phyloP scores from a whole-genome alignment of 2,797 vertebrate species.

The Apogon talboti region DNA sequence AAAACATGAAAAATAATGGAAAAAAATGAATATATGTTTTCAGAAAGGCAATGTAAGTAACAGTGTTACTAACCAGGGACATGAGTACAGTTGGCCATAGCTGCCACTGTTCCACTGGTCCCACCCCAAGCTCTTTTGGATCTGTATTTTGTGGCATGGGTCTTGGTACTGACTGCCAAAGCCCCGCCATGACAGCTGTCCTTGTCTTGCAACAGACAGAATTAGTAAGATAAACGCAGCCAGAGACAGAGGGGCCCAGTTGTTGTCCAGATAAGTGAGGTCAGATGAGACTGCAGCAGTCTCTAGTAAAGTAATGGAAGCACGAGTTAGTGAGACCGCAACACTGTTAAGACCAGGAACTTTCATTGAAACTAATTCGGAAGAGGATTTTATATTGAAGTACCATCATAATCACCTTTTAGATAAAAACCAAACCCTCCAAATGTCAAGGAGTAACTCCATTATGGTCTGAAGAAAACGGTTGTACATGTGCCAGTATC shows the following conservation, averaged over 20 bases:
- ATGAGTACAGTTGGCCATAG: slow-evolving; percentile 30
- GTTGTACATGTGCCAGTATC: background rate
- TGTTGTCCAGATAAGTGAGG: slow-evolving; percentile 66
- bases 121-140: slow-evolving; percentile 43
- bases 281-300: slow-evolving; percentile 56
- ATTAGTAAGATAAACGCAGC: slow-evolving; percentile 72
- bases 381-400: background rate
- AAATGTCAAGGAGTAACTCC: background rate
- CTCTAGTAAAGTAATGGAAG: slow-evolving; percentile 11
- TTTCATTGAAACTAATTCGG: slow-evolving; percentile 5
- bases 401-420: background rate
- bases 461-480: no score
- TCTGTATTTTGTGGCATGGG: slow-evolving; percentile 51
- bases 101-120: slow-evolving; percentile 32
- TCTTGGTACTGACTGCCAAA: slow-evolving; percentile 47
- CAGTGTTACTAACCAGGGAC: slow-evolving; percentile 10
- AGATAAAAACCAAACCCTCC: background rate
- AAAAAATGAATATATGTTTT: background rate
- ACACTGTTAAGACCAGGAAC: slow-evolving; percentile 1
- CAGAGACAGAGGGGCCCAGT: slow-evolving; percentile 64
- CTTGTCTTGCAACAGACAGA: slow-evolving; percentile 62
- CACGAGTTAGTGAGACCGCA: slow-evolving; percentile 13
- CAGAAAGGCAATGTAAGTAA: slow-evolving; percentile 8
- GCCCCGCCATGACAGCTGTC: slow-evolving; percentile 72
- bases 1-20: no score